Evolutionary conservation across 2,113 vertebrate genomes (phyloP).

Genomic region (Corythoichthys intestinalis): DNA sequence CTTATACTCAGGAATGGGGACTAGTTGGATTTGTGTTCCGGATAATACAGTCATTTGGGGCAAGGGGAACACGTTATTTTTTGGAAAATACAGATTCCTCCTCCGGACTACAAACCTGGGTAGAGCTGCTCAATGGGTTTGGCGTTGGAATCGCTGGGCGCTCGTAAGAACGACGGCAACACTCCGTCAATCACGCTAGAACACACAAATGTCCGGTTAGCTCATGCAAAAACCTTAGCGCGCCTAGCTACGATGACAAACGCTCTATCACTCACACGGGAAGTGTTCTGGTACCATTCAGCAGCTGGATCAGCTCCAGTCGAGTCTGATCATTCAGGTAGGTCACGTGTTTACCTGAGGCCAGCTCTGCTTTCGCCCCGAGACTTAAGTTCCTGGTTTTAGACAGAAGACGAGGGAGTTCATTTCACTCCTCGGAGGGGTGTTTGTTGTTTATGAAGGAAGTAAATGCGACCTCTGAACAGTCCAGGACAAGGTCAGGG

Average conservation of each 20-base stretch:
- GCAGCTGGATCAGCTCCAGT: slow-evolving; percentile 65
- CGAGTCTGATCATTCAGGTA: slow-evolving; percentile 62
- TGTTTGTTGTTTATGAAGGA: background rate
- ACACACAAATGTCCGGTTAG: background rate
- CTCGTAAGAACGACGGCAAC: slow-evolving; percentile 88
- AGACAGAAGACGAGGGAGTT: background rate
- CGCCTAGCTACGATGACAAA: background rate
- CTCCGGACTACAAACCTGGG: slow-evolving; percentile 52
- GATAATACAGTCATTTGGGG: too few species aligned
- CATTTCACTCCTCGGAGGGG: background rate
- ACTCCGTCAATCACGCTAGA: slow-evolving; percentile 74
- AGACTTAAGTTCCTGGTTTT: slow-evolving; percentile 79
- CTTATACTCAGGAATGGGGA: too few species aligned
- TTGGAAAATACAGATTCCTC: too few species aligned
- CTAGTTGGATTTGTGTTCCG: too few species aligned
- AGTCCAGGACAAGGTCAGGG: slow-evolving; percentile 87
- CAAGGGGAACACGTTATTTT: too few species aligned
- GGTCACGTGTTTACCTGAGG: slow-evolving; percentile 79
- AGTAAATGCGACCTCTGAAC: slow-evolving; percentile 78
- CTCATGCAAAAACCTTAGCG: background rate
- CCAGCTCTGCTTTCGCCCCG: slow-evolving; percentile 87
- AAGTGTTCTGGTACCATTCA: slow-evolving; percentile 38
- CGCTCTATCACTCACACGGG: slow-evolving; percentile 78
- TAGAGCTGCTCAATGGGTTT: slow-evolving; percentile 83
- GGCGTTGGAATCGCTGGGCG: slow-evolving; percentile 85